phyloP scores from a whole-genome alignment of 2,797 vertebrate species.

The Garrulus glandarius region DNA sequence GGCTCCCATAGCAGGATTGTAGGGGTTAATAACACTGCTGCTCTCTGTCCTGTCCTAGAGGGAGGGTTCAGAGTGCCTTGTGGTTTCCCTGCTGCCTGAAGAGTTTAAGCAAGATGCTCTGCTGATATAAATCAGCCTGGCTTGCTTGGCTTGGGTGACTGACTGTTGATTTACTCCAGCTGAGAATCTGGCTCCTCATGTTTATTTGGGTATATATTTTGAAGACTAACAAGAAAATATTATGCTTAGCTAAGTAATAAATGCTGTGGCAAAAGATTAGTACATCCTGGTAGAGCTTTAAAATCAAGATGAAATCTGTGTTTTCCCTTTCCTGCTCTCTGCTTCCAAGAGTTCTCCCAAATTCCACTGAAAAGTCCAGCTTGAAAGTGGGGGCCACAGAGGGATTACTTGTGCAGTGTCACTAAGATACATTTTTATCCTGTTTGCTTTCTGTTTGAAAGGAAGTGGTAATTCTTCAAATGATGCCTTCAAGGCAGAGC shows the following conservation, averaged over 20 bases:
- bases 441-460: slow-evolving; percentile 29
- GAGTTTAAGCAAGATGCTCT: slow-evolving; percentile 16
- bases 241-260: slow-evolving; percentile 26
- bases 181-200: slow-evolving; percentile 20
- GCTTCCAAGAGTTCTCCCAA: not conserved
- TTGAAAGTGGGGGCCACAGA: not conserved
- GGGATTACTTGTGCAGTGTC: not conserved
- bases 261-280: slow-evolving; percentile 4
- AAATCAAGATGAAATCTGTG: not conserved
- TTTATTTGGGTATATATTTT: slow-evolving; percentile 37
- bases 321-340: not conserved
- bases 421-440: not conserved
- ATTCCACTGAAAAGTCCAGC: not conserved
- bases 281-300: not conserved
- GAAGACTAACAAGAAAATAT: slow-evolving; percentile 38
- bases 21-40: not conserved
- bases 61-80: not conserved
- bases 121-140: slow-evolving; percentile 23
- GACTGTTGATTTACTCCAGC: slow-evolving; percentile 43
- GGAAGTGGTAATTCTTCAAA: slow-evolving; percentile 50
- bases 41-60: not conserved
- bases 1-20: not conserved
- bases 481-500: not conserved
- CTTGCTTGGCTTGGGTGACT: slow-evolving; percentile 23
- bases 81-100: slow-evolving; percentile 5